These are phyloP conservation scores for Helostoma temminkii DNA, from an alignment of 2,797 vertebrate species.

Conservation along the genomic window DNA sequence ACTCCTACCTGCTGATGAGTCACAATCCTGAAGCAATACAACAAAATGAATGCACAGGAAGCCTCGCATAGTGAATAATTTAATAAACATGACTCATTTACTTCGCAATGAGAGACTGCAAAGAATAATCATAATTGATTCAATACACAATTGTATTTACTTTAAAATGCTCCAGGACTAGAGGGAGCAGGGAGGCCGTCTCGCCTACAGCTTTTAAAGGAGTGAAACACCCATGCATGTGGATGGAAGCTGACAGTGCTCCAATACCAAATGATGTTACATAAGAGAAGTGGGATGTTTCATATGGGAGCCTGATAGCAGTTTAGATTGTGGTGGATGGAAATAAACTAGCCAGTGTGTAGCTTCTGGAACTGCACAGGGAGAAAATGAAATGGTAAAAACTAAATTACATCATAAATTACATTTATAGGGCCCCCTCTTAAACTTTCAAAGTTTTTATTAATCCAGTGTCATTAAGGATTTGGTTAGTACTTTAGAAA, in stretches of 20 bases:
- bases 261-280: constrained; percentile 69
- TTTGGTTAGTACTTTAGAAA: constrained; percentile 11
- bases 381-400: constrained; percentile 23
- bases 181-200: constrained; percentile 29
- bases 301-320: constrained; percentile 61
- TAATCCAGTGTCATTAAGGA: constrained; percentile 17
- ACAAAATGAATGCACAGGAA: constrained; percentile 35
- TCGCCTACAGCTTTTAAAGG: constrained; percentile 51
- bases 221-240: constrained; percentile 57
- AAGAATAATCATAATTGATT: constrained; percentile 32
- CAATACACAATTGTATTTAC: constrained; percentile 36
- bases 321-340: constrained; percentile 57
- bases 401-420: constrained; percentile 5
- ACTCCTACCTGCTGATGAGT: constrained; percentile 68
- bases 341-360: constrained; percentile 58
- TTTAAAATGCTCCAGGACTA: constrained; percentile 37
- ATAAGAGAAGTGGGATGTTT: constrained; percentile 78
- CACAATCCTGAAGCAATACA: constrained; percentile 50
- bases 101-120: constrained; percentile 24
- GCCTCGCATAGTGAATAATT: constrained; percentile 35
- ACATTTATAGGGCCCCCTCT: constrained; percentile 15
- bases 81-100: constrained; percentile 61
- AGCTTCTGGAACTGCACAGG: constrained; percentile 38
- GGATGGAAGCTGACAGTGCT: constrained; percentile 68
- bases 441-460: constrained; percentile 23